Evolutionary conservation across 2,113 vertebrate species (phyloP).

Genomic region (Oryctolagus cuniculus): DNA sequence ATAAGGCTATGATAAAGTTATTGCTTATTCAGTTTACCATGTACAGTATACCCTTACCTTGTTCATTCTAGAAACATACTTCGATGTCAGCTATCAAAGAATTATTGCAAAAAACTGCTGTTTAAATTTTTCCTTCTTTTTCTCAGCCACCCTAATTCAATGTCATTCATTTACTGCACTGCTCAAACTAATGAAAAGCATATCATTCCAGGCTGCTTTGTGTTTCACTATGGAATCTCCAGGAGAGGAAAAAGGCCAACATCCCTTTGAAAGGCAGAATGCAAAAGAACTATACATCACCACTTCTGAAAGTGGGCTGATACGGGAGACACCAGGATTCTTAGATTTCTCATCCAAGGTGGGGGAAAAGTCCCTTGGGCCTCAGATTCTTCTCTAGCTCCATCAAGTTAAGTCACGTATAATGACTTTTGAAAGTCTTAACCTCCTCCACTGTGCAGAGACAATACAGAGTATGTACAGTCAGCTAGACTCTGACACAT

Average conservation of each 20-base stretch:
- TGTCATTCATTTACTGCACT: neutral
- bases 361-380: too few relatives aligned
- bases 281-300: too few relatives aligned
- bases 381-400: too few relatives aligned
- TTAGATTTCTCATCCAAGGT: too few relatives aligned
- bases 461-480: too few relatives aligned
- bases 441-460: too few relatives aligned
- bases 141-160: neutral
- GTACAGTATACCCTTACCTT: neutral
- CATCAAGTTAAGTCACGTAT: too few relatives aligned
- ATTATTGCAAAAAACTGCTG: constrained; percentile 15
- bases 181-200: neutral
- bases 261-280: too few relatives aligned
- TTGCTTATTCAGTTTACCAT: neutral
- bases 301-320: too few relatives aligned
- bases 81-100: constrained; percentile 52
- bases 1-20: constrained; percentile 46
- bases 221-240: too few relatives aligned
- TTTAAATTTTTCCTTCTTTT: constrained; percentile 44
- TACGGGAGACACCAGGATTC: too few relatives aligned
- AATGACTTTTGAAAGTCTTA: constrained; percentile 23
- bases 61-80: constrained; percentile 48
- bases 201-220: neutral
- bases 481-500: neutral
- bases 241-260: too few relatives aligned